phyloP scores from a whole-genome alignment of 2,797 vertebrate genomes.

The Limosa lapponica region DNA sequence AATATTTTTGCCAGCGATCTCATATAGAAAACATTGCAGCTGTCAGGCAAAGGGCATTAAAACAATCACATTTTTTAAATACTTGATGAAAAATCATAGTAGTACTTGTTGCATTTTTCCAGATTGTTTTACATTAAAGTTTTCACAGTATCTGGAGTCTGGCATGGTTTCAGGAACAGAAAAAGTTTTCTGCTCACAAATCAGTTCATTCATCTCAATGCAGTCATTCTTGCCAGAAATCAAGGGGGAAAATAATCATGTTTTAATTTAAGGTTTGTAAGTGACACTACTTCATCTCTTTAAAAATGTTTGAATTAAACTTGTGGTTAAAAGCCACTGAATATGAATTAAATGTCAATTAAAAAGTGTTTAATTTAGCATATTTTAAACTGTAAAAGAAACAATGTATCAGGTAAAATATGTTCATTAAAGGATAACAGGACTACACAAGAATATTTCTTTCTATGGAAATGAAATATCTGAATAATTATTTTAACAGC shows the following conservation, averaged over 20 bases:
- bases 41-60: neutral
- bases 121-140: neutral
- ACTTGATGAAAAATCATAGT: neutral
- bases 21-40: neutral
- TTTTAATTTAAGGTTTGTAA: neutral
- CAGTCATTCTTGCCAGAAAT: neutral
- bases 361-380: constrained; percentile 50
- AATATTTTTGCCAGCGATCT: neutral
- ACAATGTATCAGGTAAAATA: constrained; percentile 1
- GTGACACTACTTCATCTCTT: neutral
- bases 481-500: constrained; percentile 6
- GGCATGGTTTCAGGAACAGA: neutral
- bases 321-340: constrained; percentile 22
- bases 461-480: constrained; percentile 13
- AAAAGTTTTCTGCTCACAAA: neutral
- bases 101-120: neutral
- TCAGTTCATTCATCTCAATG: neutral
- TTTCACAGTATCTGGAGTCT: neutral
- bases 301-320: constrained; percentile 39
- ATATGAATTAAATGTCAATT: constrained; percentile 10
- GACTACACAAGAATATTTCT: neutral
- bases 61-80: neutral
- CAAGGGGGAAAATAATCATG: neutral
- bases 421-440: neutral
- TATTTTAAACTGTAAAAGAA: constrained; percentile 19